These are phyloP conservation scores for Galagoides demidoff DNA, from an alignment of 2,797 vertebrate species.

Conservation along the genomic window DNA sequence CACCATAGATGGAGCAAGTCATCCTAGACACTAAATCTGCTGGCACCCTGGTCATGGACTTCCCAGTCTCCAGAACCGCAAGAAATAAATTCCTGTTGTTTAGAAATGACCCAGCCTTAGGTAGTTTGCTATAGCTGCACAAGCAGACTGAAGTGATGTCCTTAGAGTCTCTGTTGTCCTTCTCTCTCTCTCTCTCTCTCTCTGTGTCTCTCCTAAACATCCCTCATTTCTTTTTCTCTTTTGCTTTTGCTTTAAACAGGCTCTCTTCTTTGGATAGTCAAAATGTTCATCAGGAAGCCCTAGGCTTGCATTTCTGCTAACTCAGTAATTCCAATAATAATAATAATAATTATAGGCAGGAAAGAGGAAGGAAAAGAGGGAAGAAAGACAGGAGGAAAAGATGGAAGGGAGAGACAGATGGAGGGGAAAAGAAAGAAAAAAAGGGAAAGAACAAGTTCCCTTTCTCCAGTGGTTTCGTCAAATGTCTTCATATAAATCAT, in stretches of 20 bases:
- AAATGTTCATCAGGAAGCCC: not conserved
- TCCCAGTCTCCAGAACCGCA: not conserved
- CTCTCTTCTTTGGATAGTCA: not conserved
- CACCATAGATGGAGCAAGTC: fast-evolving
- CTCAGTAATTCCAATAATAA: not conserved
- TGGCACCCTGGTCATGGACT: not conserved
- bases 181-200: too few relatives aligned
- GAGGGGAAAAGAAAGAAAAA: conserved; percentile 50
- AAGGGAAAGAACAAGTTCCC: not conserved
- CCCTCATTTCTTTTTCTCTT: not conserved
- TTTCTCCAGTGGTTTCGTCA: not conserved
- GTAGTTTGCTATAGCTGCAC: not conserved
- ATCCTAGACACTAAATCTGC: not conserved
- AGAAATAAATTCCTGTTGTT: not conserved
- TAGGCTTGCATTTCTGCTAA: not conserved
- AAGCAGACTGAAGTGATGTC: not conserved
- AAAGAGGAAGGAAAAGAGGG: too few relatives aligned
- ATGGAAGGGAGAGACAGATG: too few relatives aligned
- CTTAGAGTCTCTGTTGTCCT: not conserved
- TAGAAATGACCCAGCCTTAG: not conserved
- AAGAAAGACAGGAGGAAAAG: too few relatives aligned
- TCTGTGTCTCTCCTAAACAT: not conserved
- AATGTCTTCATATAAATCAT: not conserved
- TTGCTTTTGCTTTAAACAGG: not conserved
- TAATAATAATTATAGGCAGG: too few relatives aligned